phyloP scores from a whole-genome alignment of 2,888 invertebrate species.

The Celastrina argiolus region DNA sequence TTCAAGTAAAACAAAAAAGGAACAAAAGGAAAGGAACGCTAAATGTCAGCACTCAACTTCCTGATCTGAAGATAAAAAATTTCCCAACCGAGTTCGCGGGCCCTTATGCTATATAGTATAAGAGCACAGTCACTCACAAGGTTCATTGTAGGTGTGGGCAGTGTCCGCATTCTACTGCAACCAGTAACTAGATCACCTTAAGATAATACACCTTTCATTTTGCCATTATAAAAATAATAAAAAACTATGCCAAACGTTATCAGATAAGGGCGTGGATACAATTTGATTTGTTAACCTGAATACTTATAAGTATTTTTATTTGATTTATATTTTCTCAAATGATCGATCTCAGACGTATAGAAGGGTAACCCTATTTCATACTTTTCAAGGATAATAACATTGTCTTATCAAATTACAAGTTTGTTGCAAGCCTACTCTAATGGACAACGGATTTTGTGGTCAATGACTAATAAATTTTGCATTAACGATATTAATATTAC shows the following conservation, averaged over 20 bases:
- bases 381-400: background rate
- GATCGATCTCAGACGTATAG: background rate
- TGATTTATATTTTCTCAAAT: no score
- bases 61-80: slow-evolving; percentile 18
- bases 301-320: background rate
- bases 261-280: background rate
- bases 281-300: background rate
- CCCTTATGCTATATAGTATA: slow-evolving; percentile 15
- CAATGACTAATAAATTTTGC: background rate
- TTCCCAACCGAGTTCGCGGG: background rate
- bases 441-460: background rate
- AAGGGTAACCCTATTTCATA: background rate
- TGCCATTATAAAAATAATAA: slow-evolving; percentile 32
- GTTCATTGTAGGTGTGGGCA: slow-evolving; percentile 53
- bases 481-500: no score
- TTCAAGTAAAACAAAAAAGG: background rate
- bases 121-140: slow-evolving; percentile 32
- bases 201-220: slow-evolving; percentile 72
- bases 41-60: slow-evolving; percentile 15
- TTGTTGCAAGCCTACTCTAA: background rate
- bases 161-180: slow-evolving; percentile 70
- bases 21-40: slow-evolving; percentile 5
- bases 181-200: slow-evolving; percentile 71
- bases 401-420: background rate
- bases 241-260: slow-evolving; percentile 8